Conservation (phyloP, 2,888 invertebrate species). For the Mythimna albipuncta region DNA sequence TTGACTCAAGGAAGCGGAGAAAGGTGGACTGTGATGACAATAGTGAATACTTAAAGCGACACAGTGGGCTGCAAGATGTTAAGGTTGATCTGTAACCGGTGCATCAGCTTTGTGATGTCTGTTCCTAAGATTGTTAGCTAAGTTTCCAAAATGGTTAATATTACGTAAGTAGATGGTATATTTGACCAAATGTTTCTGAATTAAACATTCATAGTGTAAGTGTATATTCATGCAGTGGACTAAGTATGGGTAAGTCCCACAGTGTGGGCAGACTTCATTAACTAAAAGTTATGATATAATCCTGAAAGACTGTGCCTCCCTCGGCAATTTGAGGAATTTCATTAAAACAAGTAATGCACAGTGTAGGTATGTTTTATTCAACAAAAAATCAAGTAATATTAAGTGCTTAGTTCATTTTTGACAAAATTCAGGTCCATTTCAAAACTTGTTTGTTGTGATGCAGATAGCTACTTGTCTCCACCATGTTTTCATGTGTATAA, state of each 20-base stretch:
- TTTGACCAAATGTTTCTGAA: constrained; percentile 62
- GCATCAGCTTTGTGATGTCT: constrained; percentile 63
- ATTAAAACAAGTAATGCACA: constrained; percentile 30
- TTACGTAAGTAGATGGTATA: constrained; percentile 54
- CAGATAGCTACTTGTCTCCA: constrained; percentile 12
- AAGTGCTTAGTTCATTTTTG: constrained; percentile 8
- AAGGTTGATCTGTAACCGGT: constrained; percentile 65
- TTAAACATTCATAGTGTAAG: constrained; percentile 51
- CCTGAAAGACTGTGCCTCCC: constrained; percentile 55
- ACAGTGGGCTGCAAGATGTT: constrained; percentile 71
- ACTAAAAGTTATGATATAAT: constrained; percentile 24
- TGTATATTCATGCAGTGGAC: constrained; percentile 37
- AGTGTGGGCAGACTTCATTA: constrained; percentile 50
- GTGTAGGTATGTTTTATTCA: constrained; percentile 26
- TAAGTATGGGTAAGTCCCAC: constrained; percentile 41
- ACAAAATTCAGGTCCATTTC: constrained; percentile 16
- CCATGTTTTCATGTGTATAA: constrained; percentile 16
- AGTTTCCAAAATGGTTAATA: constrained; percentile 52
- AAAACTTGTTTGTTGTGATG: background rate
- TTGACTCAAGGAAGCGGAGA: constrained; percentile 85
- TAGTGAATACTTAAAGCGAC: constrained; percentile 80
- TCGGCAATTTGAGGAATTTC: constrained; percentile 35
- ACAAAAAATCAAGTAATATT: constrained; percentile 2
- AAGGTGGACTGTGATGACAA: constrained; percentile 76
- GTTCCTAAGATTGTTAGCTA: constrained; percentile 67